Conservation (phyloP, 2,113 vertebrate species). For the Prietella phreatophila region DNA sequence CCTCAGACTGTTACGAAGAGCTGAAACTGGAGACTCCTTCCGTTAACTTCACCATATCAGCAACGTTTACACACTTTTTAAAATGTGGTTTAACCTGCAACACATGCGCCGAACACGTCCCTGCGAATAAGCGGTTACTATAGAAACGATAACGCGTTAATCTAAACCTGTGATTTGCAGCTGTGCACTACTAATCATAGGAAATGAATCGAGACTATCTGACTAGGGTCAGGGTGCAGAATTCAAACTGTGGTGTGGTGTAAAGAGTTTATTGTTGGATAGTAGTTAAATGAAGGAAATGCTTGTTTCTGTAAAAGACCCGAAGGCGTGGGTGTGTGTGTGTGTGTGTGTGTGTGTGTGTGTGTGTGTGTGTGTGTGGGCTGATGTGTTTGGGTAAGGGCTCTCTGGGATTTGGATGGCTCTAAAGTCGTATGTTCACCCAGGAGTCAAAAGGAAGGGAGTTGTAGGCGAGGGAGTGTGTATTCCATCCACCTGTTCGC, state of each 20-base stretch:
- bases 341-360: not conserved
- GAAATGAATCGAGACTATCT: not conserved
- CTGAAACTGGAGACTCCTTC: not conserved
- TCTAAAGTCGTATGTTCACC: slow-evolving; percentile 10
- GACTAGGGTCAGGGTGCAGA: not conserved
- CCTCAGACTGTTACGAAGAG: too few relatives aligned
- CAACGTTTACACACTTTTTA: not conserved
- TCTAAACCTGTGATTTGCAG: not conserved
- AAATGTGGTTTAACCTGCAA: not conserved
- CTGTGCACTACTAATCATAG: not conserved
- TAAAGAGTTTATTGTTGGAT: not conserved
- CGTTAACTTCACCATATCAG: not conserved
- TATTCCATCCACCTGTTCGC: slow-evolving; percentile 39
- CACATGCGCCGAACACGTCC: not conserved
- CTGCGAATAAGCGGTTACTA: not conserved
- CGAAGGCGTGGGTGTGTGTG: not conserved
- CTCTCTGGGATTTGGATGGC: not conserved
- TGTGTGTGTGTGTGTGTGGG: not conserved
- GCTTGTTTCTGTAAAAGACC: not conserved
- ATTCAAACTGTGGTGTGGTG: not conserved
- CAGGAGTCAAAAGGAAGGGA: slow-evolving; percentile 20
- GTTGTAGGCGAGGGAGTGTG: not conserved
- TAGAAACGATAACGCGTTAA: not conserved
- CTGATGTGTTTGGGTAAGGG: slow-evolving; percentile 28
- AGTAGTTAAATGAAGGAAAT: not conserved